Percentiles rank a stretch among this genome's conserved stretches.
These are phyloP conservation scores for Saccostrea cuccullata DNA, from an alignment of 1,140 invertebrate genomes.

Conservation along the genomic window DNA sequence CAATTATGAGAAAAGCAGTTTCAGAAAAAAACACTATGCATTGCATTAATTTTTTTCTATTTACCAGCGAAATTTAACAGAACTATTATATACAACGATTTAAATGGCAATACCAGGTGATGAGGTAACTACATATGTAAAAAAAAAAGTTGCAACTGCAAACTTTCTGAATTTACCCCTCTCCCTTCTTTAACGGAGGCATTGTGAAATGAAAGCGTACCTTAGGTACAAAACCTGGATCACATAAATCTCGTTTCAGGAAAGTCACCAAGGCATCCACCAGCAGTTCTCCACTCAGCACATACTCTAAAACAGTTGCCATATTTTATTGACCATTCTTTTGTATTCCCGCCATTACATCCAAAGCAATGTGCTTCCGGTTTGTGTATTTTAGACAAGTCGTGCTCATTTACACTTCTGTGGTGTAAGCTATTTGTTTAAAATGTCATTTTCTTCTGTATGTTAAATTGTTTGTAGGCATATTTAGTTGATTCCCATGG, in stretches of 20 bases:
- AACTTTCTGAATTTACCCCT: background rate
- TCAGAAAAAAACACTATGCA: background rate
- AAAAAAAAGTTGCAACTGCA: background rate
- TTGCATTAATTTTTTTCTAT: no score
- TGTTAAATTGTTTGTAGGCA: no score
- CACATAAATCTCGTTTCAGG: background rate
- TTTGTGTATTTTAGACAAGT: background rate
- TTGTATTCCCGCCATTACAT: constrained; percentile 38
- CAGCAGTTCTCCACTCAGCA: constrained; percentile 5
- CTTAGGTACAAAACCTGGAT: background rate
- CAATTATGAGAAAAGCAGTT: no score
- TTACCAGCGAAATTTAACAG: no score
- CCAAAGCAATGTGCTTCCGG: background rate
- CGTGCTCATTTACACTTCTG: background rate
- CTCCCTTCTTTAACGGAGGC: background rate
- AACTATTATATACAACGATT: background rate
- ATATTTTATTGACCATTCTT: background rate
- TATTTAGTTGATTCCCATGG: no score
- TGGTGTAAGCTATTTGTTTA: no score
- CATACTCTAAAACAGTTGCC: constrained; percentile 22
- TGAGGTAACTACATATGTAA: no score
- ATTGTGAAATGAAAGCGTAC: background rate
- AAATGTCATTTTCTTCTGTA: no score
- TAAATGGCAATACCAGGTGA: no score
- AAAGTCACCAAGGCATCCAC: constrained; percentile 17